A percentile compares a stretch with the other conserved stretches of the same genome.
phyloP scores from a whole-genome alignment of 2,888 invertebrate species.

The Tortrix viridana region DNA sequence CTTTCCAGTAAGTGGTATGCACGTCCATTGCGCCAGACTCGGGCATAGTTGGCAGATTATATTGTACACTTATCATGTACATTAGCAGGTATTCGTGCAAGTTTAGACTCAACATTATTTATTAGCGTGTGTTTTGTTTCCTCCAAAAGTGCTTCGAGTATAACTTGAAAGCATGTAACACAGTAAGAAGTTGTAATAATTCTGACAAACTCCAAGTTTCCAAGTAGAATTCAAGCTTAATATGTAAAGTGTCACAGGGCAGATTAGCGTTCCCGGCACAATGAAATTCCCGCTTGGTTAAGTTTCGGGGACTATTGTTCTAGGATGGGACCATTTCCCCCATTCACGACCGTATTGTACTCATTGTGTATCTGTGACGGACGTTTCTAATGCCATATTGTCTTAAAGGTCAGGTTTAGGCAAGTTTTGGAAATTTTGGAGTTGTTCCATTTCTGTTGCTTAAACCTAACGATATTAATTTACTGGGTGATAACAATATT shows the following conservation, averaged over 20 bases:
- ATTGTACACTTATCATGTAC: too few species aligned
- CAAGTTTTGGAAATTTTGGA: background rate
- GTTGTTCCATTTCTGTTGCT: background rate
- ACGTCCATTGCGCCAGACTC: too few species aligned
- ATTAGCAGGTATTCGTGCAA: background rate
- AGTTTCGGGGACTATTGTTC: slow-evolving; percentile 42
- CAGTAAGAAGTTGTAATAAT: slow-evolving; percentile 27
- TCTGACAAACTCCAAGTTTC: slow-evolving; percentile 35
- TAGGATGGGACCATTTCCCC: slow-evolving; percentile 33
- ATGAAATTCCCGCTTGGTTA: slow-evolving; percentile 54
- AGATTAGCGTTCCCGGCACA: slow-evolving; percentile 64
- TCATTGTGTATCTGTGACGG: slow-evolving; percentile 31
- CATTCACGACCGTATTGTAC: slow-evolving; percentile 32
- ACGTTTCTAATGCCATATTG: slow-evolving; percentile 34
- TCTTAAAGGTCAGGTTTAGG: slow-evolving; percentile 44
- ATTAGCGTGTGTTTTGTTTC: background rate
- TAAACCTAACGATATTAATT: too few species aligned
- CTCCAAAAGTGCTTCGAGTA: slow-evolving; percentile 3
- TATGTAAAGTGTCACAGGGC: slow-evolving; percentile 65
- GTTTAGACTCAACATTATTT: background rate
- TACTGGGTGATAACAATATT: too few species aligned
- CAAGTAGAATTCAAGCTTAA: slow-evolving; percentile 57
- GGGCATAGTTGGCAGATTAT: too few species aligned
- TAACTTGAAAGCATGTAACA: slow-evolving; percentile 14
- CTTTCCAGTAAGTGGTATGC: too few species aligned